Base-by-base conservation (phyloP, 2,113 vertebrate genomes). In the Ramphastos sulfuratus region DNA sequence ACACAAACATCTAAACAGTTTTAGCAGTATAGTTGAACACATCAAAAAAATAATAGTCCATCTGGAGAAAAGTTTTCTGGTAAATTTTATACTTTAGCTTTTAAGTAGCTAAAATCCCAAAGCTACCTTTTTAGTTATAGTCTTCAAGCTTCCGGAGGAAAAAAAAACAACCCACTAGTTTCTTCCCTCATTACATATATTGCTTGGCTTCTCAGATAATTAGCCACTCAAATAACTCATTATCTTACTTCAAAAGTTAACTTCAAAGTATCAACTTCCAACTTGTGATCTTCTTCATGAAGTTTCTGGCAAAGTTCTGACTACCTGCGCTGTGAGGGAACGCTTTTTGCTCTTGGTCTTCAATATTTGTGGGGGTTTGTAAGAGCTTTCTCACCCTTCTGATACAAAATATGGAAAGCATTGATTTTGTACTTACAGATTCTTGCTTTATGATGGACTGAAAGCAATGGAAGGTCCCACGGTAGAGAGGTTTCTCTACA, bases 361-460 rank as follows among this genome's bases (percentile, higher is more conserved):
- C 30, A 39, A 5, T 12, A 48, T 58, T 44, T 60, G 17, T 21
- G 48, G 15, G 8, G 4, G 5, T 25, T 88, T 59, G 59, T 2
- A 84, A 69, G 19, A 83, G 27, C 46, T 74, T 83, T 80, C 58
- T 60, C 56, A 78, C 82, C 18, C 55, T 82, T 63, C 30, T 15
- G 10, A 78, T 74, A 13, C 9, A 67, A 63, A 46, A 54, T 1
- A 37, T 0, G 25, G 12, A 77, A 65, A 66, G 25, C 14, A 27
- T 27, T 60, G 3, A 31, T 33, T 85, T 30, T 48, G 13, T 89
- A 99, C 99, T 96, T 97, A 99, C 99, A 50, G 99, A 98, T 96
- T 99, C 99, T 91, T 99, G 99, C n/a, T 97, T 98, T 94, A 99
- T 91, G 94, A 99, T 99, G 74, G 99, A 98, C 96, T 98, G 98